phyloP scores from a whole-genome alignment of 1,140 invertebrate species.

The Hycleus phaleratus region DNA sequence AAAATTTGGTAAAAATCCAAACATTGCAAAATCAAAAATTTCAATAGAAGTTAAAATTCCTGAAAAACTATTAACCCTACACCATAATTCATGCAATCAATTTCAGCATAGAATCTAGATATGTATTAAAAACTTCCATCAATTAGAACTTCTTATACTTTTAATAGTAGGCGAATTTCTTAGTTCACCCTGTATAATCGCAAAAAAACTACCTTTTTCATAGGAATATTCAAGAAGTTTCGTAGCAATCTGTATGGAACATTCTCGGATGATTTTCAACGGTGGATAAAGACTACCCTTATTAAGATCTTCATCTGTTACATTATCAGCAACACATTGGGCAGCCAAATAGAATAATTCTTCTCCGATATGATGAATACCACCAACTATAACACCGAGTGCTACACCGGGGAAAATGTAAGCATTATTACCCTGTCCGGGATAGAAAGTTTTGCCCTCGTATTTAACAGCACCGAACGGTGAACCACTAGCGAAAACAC shows the following conservation, averaged over 20 bases:
- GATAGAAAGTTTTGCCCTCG: conserved; percentile 70
- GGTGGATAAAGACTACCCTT: conserved; percentile 92
- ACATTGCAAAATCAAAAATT: too few species aligned
- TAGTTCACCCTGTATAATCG: not conserved
- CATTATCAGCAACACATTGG: conserved; percentile 74
- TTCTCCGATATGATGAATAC: conserved; percentile 83
- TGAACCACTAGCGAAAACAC: conserved; percentile 87
- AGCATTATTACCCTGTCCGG: conserved; percentile 94
- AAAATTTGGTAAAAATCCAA: too few species aligned
- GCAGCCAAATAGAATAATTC: conserved; percentile 87
- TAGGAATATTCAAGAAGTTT: conserved; percentile 84
- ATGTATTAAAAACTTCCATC: too few species aligned
- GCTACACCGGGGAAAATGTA: conserved; percentile 95
- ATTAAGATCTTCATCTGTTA: conserved; percentile 71
- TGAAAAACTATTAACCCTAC: not conserved
- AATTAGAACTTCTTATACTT: too few species aligned
- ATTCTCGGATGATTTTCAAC: conserved; percentile 75
- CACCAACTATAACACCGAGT: conserved; percentile 78
- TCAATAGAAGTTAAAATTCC: not conserved
- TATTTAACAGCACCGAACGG: conserved; percentile 78
- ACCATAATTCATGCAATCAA: too few species aligned
- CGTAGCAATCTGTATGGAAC: conserved; percentile 82
- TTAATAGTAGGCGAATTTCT: too few species aligned
- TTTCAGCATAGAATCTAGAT: too few species aligned
- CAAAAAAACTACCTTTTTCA: conserved; percentile 53